Evolutionary conservation across 2,888 invertebrate genomes (phyloP), one percentile per base, ranked within the genome.

Genomic region (Matsumyia berberina): DNA sequence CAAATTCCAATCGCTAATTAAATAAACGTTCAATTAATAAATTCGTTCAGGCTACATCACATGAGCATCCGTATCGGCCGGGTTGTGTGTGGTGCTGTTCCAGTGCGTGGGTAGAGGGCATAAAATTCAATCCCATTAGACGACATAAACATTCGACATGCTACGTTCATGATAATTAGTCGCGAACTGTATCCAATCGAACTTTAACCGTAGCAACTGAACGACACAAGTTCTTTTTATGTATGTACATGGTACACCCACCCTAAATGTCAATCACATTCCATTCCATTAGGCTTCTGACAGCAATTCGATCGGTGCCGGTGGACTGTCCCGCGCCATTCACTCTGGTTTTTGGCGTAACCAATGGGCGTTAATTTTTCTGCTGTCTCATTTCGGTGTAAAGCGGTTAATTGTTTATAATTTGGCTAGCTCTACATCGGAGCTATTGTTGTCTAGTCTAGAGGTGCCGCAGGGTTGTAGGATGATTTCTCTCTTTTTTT

Each of bases 191-290:
- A 78, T 67, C 78, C 78, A 83, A 83, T 73, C 77, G 77, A 82
- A 77, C 53, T 72, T 77, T 33, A 64, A 70, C 58, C 31, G 70
- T 70, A 55, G 37, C 49, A 55, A 69, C 7, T 33, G 8, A 72
- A 39, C 72, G 70, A 66, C 77, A 70, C 51, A 37, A 49, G 24
- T 24, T 24, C 6, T 76, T 76, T 74, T 73, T 74, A 51, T 67
- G 46, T 64, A 35, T n/a, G 24, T 24, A 24, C 24, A 24, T 4
- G 24, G 12, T 46, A 46, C 72, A 66, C 67, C 82, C 78, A 72
- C 78, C 78, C 67, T 35, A 42, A 42, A 73, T 78, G 82, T 73
- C 82, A 83, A 72, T 83, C 78, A n/a, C n/a, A 83, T 83, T 73
- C 24, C 46, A 55, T 67, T 83, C 73, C 60, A 70, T 83, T 78